Conservation (phyloP, 1,140 invertebrate genomes). For the Brachionus plicatilis region DNA sequence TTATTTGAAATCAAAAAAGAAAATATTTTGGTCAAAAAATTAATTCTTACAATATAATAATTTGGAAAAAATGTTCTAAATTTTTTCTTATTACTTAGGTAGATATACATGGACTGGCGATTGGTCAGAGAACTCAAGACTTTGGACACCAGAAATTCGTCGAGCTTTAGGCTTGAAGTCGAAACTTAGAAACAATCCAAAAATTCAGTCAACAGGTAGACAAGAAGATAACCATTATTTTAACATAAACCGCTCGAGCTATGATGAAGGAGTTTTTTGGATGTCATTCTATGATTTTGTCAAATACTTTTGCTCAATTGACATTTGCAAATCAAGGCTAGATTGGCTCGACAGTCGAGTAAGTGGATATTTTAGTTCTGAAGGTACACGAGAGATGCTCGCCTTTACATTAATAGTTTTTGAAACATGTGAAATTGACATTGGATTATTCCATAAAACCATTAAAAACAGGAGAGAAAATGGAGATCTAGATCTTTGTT, state of each 20-base stretch:
- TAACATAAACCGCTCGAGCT: background rate
- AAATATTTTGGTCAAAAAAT: no score
- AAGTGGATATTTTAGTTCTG: constrained; percentile 10
- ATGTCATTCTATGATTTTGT: constrained; percentile 36
- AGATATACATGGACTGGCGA: constrained; percentile 38
- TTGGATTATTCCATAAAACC: constrained; percentile 35
- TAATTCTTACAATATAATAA: background rate
- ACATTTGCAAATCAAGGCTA: constrained; percentile 24
- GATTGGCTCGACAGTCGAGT: constrained; percentile 34
- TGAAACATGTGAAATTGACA: constrained; percentile 39
- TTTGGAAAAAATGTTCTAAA: background rate
- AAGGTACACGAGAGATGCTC: background rate
- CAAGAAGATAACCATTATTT: constrained; percentile 21
- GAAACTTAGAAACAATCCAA: background rate
- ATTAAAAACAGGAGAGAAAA: constrained; percentile 24
- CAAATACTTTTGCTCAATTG: constrained; percentile 38
- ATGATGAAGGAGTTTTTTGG: constrained; percentile 38
- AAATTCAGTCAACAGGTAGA: background rate
- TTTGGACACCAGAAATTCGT: constrained; percentile 13
- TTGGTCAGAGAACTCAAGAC: constrained; percentile 15
- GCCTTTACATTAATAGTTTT: constrained; percentile 35
- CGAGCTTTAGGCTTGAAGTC: constrained; percentile 8
- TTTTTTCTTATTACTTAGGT: background rate
- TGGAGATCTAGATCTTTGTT: constrained; percentile 28
- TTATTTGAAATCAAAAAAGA: no score